A percentile compares a stretch with the other conserved stretches of the same genome.
These are phyloP conservation scores for Hesperia comma DNA, from an alignment of 2,888 invertebrate genomes.

Conservation along the genomic window DNA sequence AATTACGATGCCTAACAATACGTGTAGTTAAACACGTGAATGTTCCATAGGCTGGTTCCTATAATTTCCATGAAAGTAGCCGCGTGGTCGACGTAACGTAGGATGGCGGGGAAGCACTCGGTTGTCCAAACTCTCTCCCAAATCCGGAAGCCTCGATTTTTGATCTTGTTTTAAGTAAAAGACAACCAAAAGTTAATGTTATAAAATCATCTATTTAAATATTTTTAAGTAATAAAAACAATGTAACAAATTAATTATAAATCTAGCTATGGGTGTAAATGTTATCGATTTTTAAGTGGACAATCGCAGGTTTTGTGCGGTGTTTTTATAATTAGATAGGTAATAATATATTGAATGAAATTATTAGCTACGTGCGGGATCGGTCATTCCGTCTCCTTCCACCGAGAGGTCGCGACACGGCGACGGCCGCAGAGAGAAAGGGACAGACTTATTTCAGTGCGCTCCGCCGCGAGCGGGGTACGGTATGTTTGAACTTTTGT, in stretches of 20 bases:
- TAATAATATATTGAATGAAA: conserved; percentile 85
- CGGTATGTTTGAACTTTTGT: conserved; percentile 77
- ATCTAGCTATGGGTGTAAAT: conserved; percentile 84
- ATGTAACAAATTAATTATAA: conserved; percentile 84
- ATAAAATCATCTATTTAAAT: conserved; percentile 82
- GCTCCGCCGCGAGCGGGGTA: conserved; percentile 56
- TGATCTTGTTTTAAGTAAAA: conserved; percentile 78
- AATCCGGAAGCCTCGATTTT: conserved; percentile 74
- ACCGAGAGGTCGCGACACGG: conserved; percentile 49
- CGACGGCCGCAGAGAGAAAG: conserved; percentile 54
- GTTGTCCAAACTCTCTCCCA: conserved; percentile 74
- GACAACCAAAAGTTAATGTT: conserved; percentile 84
- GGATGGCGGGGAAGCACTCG: conserved; percentile 52
- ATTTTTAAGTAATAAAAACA: conserved; percentile 79
- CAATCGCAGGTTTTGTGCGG: conserved; percentile 83
- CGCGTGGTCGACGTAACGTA: background rate
- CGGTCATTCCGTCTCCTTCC: conserved; percentile 62
- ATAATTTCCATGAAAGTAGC: conserved; percentile 5
- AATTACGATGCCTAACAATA: background rate
- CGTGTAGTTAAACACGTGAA: conserved; percentile 16
- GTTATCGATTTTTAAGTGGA: conserved; percentile 83
- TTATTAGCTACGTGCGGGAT: conserved; percentile 76
- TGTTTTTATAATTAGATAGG: conserved; percentile 85
- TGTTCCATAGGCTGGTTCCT: conserved; percentile 27
- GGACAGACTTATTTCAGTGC: conserved; percentile 50